phyloP scores from a whole-genome alignment of 2,797 vertebrate genomes.

The Glyptemys insculpta region DNA sequence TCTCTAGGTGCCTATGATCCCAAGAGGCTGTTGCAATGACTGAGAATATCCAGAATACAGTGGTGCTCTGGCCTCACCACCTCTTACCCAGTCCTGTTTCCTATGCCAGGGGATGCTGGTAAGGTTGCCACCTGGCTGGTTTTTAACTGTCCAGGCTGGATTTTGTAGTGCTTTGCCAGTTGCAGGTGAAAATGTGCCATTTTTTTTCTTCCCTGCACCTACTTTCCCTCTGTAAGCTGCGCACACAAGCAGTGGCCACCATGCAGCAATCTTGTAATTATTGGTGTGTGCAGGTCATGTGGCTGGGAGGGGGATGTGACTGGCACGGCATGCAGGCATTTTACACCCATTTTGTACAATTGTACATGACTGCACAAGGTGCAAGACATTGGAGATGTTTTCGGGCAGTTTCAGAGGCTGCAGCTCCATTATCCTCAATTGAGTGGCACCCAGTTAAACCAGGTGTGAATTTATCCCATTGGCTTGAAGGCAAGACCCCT shows the following conservation, averaged over 20 bases:
- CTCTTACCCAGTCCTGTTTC: accelerated
- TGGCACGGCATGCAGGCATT: not conserved
- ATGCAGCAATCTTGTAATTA: not conserved
- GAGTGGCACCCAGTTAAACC: not conserved
- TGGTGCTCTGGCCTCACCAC: accelerated
- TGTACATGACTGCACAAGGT: not conserved
- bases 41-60: not conserved
- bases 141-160: not conserved
- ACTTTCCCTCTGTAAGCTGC: not conserved
- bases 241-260: not conserved
- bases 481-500: not conserved
- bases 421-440: not conserved
- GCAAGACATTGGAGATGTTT: not conserved
- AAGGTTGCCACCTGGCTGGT: not conserved
- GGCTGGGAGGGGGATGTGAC: not conserved
- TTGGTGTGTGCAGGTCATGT: not conserved
- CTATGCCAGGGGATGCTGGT: not conserved
- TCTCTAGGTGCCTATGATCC: not conserved
- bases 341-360: not conserved
- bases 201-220: not conserved
- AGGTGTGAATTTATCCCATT: slow-evolving; percentile 26
- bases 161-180: not conserved
- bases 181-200: not conserved
- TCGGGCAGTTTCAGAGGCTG: not conserved
- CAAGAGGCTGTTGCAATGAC: not conserved